Conservation (phyloP, 2,888 invertebrate genomes). For the Pycnomerus fuliginosus region DNA sequence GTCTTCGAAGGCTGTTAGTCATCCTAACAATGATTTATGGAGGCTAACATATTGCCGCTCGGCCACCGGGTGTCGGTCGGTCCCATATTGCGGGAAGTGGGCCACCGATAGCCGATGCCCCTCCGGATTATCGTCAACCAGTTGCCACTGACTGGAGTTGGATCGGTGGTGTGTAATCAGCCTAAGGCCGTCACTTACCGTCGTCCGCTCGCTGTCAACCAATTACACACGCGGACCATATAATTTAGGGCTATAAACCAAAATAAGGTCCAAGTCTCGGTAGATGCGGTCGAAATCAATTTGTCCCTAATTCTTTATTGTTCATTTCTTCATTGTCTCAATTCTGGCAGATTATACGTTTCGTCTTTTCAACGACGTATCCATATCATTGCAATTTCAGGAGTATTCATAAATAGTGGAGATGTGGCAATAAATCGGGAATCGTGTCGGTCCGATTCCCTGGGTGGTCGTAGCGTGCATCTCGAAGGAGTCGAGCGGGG, state of each 20-base stretch:
- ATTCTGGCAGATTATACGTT: not conserved
- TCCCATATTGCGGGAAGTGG: conserved; percentile 27
- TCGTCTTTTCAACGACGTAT: conserved; percentile 11
- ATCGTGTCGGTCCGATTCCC: conserved; percentile 49
- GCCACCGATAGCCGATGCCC: conserved; percentile 21
- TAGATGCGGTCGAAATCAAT: conserved; percentile 21
- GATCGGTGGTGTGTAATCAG: conserved; percentile 20
- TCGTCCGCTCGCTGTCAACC: conserved; percentile 41
- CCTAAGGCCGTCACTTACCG: conserved; percentile 21
- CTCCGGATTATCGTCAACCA: conserved; percentile 20
- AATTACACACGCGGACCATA: conserved; percentile 51
- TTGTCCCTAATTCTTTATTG: conserved; percentile 18
- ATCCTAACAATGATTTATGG: conserved; percentile 58
- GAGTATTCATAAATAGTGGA: conserved; percentile 52
- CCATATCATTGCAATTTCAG: conserved; percentile 47
- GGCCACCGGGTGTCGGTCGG: conserved; percentile 37
- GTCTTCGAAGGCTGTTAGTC: conserved; percentile 55
- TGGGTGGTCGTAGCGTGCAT: conserved; percentile 50
- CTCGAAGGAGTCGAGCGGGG: conserved; percentile 36
- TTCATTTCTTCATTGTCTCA: conserved; percentile 6
- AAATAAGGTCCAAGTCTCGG: conserved; percentile 44
- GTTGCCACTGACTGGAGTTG: conserved; percentile 13
- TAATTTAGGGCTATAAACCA: conserved; percentile 53
- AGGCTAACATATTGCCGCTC: conserved; percentile 55
- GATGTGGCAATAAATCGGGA: conserved; percentile 51